A percentile compares a stretch with the other conserved stretches of the same genome.
Evolutionary conservation across 64 coral and sea anemone genomes (phyloP).

Genomic region (Stichodactyla mertensii): DNA sequence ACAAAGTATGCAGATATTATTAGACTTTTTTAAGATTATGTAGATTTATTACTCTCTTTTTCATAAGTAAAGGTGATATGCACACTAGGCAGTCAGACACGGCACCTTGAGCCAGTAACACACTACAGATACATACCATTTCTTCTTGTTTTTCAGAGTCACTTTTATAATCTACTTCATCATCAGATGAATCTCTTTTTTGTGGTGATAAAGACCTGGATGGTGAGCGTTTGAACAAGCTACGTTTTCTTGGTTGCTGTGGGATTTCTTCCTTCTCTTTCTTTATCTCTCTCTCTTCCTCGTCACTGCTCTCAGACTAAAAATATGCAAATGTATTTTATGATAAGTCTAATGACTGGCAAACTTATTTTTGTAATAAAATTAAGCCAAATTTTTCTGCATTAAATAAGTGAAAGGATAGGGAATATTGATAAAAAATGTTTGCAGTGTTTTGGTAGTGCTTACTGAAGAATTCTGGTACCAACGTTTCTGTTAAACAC

Average conservation of each 20-base stretch:
- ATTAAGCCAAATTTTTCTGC: no score
- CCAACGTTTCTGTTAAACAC: neutral
- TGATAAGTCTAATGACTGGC: neutral
- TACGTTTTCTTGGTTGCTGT: neutral
- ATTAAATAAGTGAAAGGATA: no score
- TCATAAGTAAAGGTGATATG: no score
- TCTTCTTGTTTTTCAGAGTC: slow-evolving; percentile 88
- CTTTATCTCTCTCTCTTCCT: slow-evolving; percentile 27
- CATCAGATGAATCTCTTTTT: slow-evolving; percentile 48
- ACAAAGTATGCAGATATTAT: neutral
- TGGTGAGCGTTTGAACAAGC: neutral
- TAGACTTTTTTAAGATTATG: neutral
- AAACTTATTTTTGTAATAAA: no score
- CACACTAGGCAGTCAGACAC: neutral
- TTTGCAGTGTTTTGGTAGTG: no score
- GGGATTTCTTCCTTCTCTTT: slow-evolving; percentile 25
- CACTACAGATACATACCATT: slow-evolving; percentile 41
- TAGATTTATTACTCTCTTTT: no score
- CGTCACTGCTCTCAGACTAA: slow-evolving; percentile 3
- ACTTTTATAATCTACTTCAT: slow-evolving; percentile 70
- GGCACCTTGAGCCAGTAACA: neutral
- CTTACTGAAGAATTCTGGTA: neutral
- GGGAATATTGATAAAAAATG: no score
- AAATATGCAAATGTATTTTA: neutral
- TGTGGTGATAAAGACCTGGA: slow-evolving; percentile 31